Evolutionary conservation across 2,797 vertebrate species (phyloP).

Genomic region (Rhynchotus rufescens): DNA sequence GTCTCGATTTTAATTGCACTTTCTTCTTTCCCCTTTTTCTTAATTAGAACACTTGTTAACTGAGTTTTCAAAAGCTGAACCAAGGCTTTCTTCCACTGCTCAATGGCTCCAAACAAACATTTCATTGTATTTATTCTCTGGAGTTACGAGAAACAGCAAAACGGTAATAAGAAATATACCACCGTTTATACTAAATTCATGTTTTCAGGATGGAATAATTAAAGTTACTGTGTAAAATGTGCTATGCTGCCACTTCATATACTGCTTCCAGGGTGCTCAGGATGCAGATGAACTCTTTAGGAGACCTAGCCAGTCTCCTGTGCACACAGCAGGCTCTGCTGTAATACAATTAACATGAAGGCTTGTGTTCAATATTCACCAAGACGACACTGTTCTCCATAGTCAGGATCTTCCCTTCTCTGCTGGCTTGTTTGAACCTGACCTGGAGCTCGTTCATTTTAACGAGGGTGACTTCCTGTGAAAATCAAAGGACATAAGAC

Average conservation of each 20-base stretch:
- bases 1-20: slow-evolving; percentile 25
- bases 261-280: too few species aligned
- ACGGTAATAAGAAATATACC: slow-evolving; percentile 7
- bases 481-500: background rate
- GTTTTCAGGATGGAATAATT: background rate
- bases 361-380: background rate
- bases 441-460: background rate
- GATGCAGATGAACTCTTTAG: slow-evolving; percentile 24
- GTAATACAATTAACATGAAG: background rate
- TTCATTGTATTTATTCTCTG: background rate
- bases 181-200: background rate
- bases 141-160: slow-evolving; percentile 32
- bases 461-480: background rate
- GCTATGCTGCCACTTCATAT: too few species aligned
- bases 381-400: background rate
- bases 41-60: slow-evolving; percentile 36
- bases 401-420: background rate
- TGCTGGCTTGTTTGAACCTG: background rate
- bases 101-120: slow-evolving; percentile 40
- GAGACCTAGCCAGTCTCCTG: background rate
- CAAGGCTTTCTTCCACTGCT: background rate
- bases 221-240: background rate
- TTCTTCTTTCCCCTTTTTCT: background rate
- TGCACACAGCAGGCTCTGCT: background rate
- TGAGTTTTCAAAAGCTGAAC: slow-evolving; percentile 27